phyloP scores from a whole-genome alignment of 2,113 vertebrate species.

The Sinocyclocheilus anophthalmus region DNA sequence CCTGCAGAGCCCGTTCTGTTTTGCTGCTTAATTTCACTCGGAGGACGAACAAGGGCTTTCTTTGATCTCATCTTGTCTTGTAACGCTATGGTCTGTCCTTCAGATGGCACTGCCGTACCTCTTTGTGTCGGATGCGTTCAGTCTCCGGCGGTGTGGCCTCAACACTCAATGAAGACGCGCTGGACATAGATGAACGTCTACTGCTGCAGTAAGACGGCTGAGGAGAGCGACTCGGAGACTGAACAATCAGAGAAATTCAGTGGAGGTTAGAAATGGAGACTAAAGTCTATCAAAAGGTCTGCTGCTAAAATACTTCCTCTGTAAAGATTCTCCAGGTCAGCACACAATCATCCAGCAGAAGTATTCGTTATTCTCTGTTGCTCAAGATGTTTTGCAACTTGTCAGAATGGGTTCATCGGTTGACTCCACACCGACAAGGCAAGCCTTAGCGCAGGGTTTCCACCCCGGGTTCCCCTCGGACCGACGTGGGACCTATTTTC shows the following conservation, averaged over 20 bases:
- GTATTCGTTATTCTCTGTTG: neutral
- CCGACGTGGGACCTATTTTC: too few species aligned
- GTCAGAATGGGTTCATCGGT: neutral
- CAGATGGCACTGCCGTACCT: slow-evolving; percentile 74
- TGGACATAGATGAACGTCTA: slow-evolving; percentile 84
- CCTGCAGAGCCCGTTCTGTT: too few species aligned
- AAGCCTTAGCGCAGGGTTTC: too few species aligned
- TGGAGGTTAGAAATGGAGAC: neutral
- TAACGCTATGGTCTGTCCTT: neutral
- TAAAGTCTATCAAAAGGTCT: neutral
- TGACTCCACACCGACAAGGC: too few species aligned
- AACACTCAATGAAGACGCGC: slow-evolving; percentile 78
- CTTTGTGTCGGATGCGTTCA: slow-evolving; percentile 78
- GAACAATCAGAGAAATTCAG: too few species aligned
- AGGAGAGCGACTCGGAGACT: slow-evolving; percentile 80
- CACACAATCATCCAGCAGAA: neutral
- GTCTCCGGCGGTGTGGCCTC: slow-evolving; percentile 74
- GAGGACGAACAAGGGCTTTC: neutral
- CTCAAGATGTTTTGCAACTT: neutral
- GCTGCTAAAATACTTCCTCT: neutral
- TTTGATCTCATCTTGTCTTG: neutral
- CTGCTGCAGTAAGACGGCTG: slow-evolving; percentile 82
- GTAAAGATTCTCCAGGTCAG: neutral
- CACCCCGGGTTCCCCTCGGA: too few species aligned
- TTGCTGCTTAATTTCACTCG: neutral